Evolutionary conservation across 2,888 invertebrate genomes (phyloP), one percentile per base, ranked within the genome.

Genomic region (Caenorhabditis virilis): DNA sequence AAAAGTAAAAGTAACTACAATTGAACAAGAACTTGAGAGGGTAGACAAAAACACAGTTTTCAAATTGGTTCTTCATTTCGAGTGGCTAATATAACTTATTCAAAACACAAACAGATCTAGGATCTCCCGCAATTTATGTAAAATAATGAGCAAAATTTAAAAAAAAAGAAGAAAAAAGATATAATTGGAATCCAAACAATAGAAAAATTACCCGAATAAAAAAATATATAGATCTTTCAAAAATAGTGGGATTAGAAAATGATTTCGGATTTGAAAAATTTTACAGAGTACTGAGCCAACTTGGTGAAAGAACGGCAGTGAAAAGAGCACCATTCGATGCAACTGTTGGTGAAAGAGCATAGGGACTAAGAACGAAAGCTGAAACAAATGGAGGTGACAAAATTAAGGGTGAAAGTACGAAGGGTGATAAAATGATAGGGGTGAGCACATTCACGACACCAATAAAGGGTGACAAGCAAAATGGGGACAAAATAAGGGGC

Each of bases 111-210:
- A n/a, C n/a, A n/a, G n/a, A n/a, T n/a, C n/a, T n/a, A n/a, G n/a
- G n/a, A n/a, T n/a, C n/a, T n/a, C n/a, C n/a, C n/a, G n/a, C n/a
- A n/a, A n/a, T n/a, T n/a, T n/a, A 77, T 80, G 77, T 65, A 75
- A 20, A 43, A 64, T n/a, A 79, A 80, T 46, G 57, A 72, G 36
- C 76, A 3, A 49, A 60, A 9, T 76, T 70, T 64, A 53, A 64
- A 48, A 71, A 68, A 18, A 73, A 72, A 42, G 70, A 69, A 69
- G 35, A 6, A 35, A 22, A 18, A 23, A 25, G 15, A 9, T 13
- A 43, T 38, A n/a, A 16, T 35, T 50, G 18, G 9, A 27, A 27
- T 47, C n/a, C n/a, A n/a, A 20, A n/a, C 15, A 36, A 33, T 45
- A 38, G n/a, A n/a, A n/a, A n/a, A n/a, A n/a, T n/a, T n/a, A n/a